phyloP scores from a whole-genome alignment of 2,113 vertebrate genomes.

The Corythornis vintsioides region DNA sequence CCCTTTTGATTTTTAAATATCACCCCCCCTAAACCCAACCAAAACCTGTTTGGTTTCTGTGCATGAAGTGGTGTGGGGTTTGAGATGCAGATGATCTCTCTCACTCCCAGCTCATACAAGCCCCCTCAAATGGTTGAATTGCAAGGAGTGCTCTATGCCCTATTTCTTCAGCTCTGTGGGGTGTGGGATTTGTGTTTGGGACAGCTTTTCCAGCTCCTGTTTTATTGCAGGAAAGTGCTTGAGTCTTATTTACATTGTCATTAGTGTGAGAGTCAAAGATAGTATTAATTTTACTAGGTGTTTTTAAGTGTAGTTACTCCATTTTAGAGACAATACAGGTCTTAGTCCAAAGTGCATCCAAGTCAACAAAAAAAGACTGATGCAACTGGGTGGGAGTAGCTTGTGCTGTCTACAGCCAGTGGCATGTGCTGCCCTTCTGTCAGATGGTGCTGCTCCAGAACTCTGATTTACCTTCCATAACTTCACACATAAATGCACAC shows the following conservation, averaged over 20 bases:
- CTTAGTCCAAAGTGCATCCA: background rate
- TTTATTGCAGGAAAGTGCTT: background rate
- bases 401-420: fast-evolving
- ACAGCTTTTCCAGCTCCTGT: background rate
- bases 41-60: background rate
- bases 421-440: background rate
- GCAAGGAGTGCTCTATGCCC: background rate
- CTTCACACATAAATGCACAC: background rate
- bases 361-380: background rate
- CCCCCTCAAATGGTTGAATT: background rate
- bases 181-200: background rate
- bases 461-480: background rate
- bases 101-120: background rate
- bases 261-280: background rate
- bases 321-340: background rate
- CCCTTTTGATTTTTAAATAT: background rate
- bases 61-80: background rate
- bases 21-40: background rate
- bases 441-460: background rate
- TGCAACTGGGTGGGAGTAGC: too few species aligned
- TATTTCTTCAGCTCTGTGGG: background rate
- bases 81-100: background rate
- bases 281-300: background rate
- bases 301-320: background rate
- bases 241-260: background rate